These are phyloP conservation scores for Probosciger aterrimus DNA, from an alignment of 2,113 vertebrate species.

Conservation along the genomic window DNA sequence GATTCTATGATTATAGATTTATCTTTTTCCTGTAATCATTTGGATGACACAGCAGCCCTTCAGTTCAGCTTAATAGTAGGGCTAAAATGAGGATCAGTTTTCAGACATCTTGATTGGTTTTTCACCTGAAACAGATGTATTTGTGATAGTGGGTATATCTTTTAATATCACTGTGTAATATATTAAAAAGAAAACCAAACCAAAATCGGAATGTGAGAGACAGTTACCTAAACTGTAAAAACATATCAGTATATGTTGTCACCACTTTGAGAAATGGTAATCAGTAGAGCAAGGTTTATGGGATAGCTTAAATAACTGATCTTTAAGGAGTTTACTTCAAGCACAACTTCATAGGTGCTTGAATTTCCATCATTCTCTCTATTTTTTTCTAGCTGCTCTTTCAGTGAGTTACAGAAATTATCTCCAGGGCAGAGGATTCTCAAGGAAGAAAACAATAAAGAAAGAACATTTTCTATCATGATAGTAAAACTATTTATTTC, in stretches of 20 bases:
- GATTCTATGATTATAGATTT: not conserved
- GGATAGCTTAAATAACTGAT: not conserved
- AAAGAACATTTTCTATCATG: not conserved
- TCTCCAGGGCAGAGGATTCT: not conserved
- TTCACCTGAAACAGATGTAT: not conserved
- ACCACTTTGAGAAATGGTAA: not conserved
- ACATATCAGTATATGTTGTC: not conserved
- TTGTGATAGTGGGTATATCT: not conserved
- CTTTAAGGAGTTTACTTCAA: not conserved
- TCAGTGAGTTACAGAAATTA: constrained; percentile 29
- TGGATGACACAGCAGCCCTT: not conserved
- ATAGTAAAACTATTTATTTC: constrained; percentile 24
- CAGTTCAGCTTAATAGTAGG: not conserved
- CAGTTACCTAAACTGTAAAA: not conserved
- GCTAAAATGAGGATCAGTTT: not conserved
- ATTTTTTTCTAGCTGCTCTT: not conserved
- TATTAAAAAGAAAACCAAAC: not conserved
- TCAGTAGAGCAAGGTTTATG: not conserved
- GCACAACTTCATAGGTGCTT: not conserved
- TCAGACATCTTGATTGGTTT: not conserved
- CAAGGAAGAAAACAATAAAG: not conserved
- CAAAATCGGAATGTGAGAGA: not conserved
- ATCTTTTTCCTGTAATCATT: not conserved
- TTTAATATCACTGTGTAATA: not conserved
- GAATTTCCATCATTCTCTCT: constrained; percentile 3